Percentiles rank a stretch among this genome's conserved stretches.
Conservation (phyloP, 2,888 invertebrate genomes). For the Drosophila meridiana region DNA sequence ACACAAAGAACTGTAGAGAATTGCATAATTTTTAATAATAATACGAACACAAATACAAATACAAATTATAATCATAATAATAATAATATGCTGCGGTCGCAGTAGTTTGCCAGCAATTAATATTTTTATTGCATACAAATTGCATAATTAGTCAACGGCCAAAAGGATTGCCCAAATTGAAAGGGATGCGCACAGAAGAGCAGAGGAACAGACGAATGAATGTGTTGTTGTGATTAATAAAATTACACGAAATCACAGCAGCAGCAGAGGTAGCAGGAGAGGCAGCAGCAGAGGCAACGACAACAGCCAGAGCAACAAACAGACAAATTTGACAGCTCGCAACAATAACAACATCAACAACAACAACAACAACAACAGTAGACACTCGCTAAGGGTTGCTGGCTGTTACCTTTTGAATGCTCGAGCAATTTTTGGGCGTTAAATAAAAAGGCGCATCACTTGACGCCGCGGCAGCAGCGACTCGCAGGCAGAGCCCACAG, state of each 20-base stretch:
- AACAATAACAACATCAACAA: slow-evolving; percentile 66
- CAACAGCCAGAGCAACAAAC: slow-evolving; percentile 34
- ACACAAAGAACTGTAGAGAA: slow-evolving; percentile 25
- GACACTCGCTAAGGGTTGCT: slow-evolving; percentile 58
- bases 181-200: slow-evolving; percentile 39
- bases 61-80: slow-evolving; percentile 7
- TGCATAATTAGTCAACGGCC: slow-evolving; percentile 79
- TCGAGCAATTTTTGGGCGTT: slow-evolving; percentile 54
- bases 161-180: slow-evolving; percentile 23
- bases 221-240: slow-evolving; percentile 80
- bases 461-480: slow-evolving; percentile 58
- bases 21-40: slow-evolving; percentile 38
- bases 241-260: slow-evolving; percentile 71
- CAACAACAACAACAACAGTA: slow-evolving; percentile 25
- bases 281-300: slow-evolving; percentile 11
- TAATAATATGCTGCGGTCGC: slow-evolving; percentile 26
- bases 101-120: slow-evolving; percentile 63
- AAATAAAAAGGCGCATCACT: slow-evolving; percentile 78
- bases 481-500: slow-evolving; percentile 10
- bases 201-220: slow-evolving; percentile 47
- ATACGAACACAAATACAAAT: slow-evolving; percentile 6
- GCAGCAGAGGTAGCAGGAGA: slow-evolving; percentile 20
- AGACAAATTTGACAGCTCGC: slow-evolving; percentile 70
- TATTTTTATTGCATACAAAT: slow-evolving; percentile 80
- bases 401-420: slow-evolving; percentile 55